A percentile compares a stretch with the other conserved stretches of the same genome.
Evolutionary conservation across 2,888 invertebrate genomes (phyloP).

Genomic region (Rhaphigaster nebulosa): DNA sequence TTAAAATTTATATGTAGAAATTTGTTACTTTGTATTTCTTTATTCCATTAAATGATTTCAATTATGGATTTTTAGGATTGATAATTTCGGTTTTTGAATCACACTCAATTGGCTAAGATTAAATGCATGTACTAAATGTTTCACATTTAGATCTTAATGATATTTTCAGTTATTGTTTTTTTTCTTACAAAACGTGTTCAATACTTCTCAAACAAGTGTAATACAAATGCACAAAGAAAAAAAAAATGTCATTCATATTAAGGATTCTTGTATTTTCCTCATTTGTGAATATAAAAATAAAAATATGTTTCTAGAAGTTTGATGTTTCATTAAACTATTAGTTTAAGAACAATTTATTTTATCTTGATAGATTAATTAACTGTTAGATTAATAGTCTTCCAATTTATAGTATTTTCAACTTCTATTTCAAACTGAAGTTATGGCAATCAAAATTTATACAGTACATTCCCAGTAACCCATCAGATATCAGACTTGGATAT

Average conservation of each 20-base stretch:
- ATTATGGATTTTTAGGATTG: background rate
- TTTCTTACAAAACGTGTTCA: background rate
- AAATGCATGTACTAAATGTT: background rate
- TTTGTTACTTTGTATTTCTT: background rate
- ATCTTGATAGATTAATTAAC: background rate
- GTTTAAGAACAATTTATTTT: background rate
- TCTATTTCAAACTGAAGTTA: background rate
- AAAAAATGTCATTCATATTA: background rate
- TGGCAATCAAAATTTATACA: background rate
- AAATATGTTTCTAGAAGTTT: background rate
- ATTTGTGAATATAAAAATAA: background rate
- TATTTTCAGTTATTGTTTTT: background rate
- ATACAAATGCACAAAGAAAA: background rate
- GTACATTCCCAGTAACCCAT: background rate
- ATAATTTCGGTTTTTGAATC: background rate
- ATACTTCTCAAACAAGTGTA: background rate
- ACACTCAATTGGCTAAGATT: background rate
- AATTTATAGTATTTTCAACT: background rate
- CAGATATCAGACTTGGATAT: background rate
- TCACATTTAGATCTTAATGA: background rate
- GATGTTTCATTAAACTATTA: background rate
- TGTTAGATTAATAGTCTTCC: background rate
- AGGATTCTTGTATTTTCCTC: background rate
- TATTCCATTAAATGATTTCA: no score
- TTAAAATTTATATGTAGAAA: background rate